A percentile compares a stretch with the other conserved stretches of the same genome.
These are phyloP conservation scores for Neelides folsomi DNA, from an alignment of 2,888 invertebrate species.

Conservation along the genomic window DNA sequence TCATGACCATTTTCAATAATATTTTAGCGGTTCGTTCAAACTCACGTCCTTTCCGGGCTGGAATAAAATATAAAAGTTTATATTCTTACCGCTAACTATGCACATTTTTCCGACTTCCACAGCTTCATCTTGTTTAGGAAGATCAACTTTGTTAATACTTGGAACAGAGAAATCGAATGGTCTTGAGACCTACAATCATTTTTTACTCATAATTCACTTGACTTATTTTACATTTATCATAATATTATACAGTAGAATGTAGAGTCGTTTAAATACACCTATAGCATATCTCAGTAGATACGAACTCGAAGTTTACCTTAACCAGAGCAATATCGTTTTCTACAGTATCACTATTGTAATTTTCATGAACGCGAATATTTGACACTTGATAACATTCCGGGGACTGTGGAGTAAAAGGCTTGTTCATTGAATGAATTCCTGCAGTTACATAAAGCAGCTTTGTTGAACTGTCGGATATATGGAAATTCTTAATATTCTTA, in stretches of 20 bases:
- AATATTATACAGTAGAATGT: too few species aligned
- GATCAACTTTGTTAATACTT: not conserved
- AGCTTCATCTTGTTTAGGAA: not conserved
- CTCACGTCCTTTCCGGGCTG: too few species aligned
- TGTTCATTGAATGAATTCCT: slow-evolving; percentile 8
- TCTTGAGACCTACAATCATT: too few species aligned
- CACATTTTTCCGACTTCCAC: not conserved
- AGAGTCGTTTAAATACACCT: too few species aligned
- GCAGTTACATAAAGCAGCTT: slow-evolving; percentile 5
- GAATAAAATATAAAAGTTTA: too few species aligned
- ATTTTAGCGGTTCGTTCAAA: too few species aligned
- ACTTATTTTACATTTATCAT: too few species aligned
- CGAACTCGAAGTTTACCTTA: not conserved
- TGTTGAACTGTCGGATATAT: not conserved
- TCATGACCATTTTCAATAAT: too few species aligned
- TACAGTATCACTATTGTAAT: slow-evolving; percentile 14
- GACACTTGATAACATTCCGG: slow-evolving; percentile 7
- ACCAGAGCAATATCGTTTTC: slow-evolving; percentile 18
- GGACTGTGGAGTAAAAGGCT: slow-evolving; percentile 2
- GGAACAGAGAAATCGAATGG: too few species aligned
- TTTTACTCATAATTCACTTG: too few species aligned
- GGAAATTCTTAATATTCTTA: not conserved
- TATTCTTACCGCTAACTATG: slow-evolving; percentile 1
- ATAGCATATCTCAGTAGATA: too few species aligned
- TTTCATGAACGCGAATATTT: slow-evolving; percentile 8